Evolutionary conservation across 2,113 vertebrate species (phyloP), one percentile per base, ranked within the genome.

Genomic region (Dromiciops gliroides): DNA sequence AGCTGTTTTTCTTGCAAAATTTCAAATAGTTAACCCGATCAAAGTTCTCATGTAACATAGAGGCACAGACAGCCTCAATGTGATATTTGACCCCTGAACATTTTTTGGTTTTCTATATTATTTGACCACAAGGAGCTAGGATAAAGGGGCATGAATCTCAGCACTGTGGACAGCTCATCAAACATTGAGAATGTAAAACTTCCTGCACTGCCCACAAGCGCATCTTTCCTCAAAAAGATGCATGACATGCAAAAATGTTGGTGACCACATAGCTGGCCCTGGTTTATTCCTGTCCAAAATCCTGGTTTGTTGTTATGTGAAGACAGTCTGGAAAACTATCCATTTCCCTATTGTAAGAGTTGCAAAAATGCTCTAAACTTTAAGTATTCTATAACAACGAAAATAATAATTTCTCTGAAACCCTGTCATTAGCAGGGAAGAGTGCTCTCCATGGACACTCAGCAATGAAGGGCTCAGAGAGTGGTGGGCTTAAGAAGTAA

Each of bases 331-430:
- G n/a, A 37, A 2, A 49, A 51, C 23, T 94, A 26, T 51, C 47
- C 83, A 25, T 60, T 48, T 90, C 19, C 51, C 51, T 75, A 89
- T 3, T 93, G n/a, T 49, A 90, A 83, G 90, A 75, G n/a, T 48
- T 91, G 1, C 53, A 93, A 52, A 48, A 90, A 95, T 97, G n/a
- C 53, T 90, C 94, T n/a, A 93, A 75, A 91, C 28, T 91, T 0
- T 48, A 89, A 48, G 92, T 4, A 91, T 52, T 90, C 89, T 90
- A 56, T 92, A 49, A 92, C 51, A 0, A 94, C 83, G 50, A 89
- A 37, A 12, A 94, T 91, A 28, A 48, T 89, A 83, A 75, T 12
- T 52, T 75, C 3, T 9, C 50, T 56, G 24, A 23, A 83, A 90
- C 25, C 83, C n/a, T 91, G 1, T 48, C 26, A 51, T 60, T 93